Conservation (phyloP, 2,113 vertebrate genomes). For the Tamias sibiricus region DNA sequence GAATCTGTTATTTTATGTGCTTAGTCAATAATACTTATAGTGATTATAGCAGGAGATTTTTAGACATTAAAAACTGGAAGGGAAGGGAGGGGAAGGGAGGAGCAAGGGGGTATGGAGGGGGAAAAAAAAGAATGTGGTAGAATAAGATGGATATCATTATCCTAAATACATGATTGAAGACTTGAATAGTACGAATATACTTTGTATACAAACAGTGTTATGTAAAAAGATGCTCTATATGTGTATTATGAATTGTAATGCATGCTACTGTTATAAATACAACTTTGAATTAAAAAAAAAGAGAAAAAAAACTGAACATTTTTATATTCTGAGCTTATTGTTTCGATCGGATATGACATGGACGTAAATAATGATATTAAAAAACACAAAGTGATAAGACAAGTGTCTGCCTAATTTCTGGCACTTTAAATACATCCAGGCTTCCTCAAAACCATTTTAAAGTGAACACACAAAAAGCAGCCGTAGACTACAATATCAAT, state of each 20-base stretch:
- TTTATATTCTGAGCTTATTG: background rate
- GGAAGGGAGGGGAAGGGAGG: too few relatives aligned
- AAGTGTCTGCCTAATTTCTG: background rate
- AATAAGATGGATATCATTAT: too few relatives aligned
- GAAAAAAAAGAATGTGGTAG: too few relatives aligned
- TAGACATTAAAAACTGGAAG: conserved; percentile 23
- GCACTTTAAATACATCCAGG: background rate
- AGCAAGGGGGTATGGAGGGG: too few relatives aligned
- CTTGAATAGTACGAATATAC: too few relatives aligned
- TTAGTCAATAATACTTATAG: conserved; percentile 33
- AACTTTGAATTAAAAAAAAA: too few relatives aligned
- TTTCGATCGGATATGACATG: background rate
- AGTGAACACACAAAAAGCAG: background rate
- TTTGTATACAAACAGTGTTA: too few relatives aligned
- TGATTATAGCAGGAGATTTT: background rate
- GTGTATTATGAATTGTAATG: too few relatives aligned
- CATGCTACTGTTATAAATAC: too few relatives aligned
- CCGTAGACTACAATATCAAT: background rate
- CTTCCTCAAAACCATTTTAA: background rate
- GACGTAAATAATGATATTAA: background rate
- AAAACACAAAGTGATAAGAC: background rate
- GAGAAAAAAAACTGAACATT: background rate
- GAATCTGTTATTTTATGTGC: background rate
- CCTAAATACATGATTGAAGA: too few relatives aligned
- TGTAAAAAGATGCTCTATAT: too few relatives aligned